Conservation (phyloP, 2,888 invertebrate genomes). For the Pollenia angustigena region DNA sequence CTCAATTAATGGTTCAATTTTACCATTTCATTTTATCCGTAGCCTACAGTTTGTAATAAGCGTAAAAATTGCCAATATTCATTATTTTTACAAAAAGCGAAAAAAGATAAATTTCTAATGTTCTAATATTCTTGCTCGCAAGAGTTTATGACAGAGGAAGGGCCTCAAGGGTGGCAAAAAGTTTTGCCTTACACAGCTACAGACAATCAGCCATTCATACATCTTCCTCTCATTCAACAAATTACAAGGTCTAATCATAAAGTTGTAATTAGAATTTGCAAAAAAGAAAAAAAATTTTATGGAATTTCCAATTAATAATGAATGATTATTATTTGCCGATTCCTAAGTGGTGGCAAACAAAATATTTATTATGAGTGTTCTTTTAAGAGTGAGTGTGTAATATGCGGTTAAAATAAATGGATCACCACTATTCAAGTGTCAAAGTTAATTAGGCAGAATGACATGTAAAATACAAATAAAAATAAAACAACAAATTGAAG, state of each 20-base stretch:
- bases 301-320: constrained; percentile 72
- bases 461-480: constrained; percentile 60
- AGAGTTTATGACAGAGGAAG: constrained; percentile 38
- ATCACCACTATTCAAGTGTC: constrained; percentile 69
- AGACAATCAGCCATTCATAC: neutral
- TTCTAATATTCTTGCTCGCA: constrained; percentile 35
- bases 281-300: constrained; percentile 47
- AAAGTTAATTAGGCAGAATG: constrained; percentile 72
- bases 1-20: too few relatives aligned
- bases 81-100: neutral
- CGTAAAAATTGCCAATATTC: constrained; percentile 36
- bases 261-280: constrained; percentile 70
- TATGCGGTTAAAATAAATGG: constrained; percentile 61
- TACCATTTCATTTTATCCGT: constrained; percentile 42
- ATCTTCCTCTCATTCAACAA: neutral
- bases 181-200: neutral
- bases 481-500: constrained; percentile 31
- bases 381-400: neutral
- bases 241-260: constrained; percentile 57
- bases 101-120: constrained; percentile 46
- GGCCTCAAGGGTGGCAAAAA: neutral
- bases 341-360: constrained; percentile 53
- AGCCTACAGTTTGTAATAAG: constrained; percentile 27
- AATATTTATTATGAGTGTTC: constrained; percentile 16
- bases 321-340: constrained; percentile 72